phyloP scores from a whole-genome alignment of 2,888 invertebrate genomes.

The Andrena bucephala region DNA sequence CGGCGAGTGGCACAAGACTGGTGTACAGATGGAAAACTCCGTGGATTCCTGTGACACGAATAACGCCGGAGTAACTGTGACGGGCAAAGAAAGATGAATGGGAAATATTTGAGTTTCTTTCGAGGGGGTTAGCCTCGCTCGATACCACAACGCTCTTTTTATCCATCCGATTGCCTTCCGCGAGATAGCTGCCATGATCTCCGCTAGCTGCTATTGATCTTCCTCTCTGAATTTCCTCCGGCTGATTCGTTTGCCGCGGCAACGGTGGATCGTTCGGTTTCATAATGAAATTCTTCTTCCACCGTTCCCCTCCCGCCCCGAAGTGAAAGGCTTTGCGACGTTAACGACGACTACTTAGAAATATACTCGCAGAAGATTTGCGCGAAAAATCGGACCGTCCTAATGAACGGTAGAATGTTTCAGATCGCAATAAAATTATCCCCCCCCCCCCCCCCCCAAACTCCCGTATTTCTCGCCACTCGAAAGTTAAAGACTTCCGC shows the following conservation, averaged over 20 bases:
- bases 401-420: not conserved
- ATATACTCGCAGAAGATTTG: no score
- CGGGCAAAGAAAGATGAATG: constrained; percentile 20
- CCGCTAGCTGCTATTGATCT: constrained; percentile 8
- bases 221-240: no score
- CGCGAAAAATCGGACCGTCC: no score
- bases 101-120: constrained; percentile 57
- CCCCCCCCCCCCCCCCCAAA: no score
- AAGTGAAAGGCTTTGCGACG: no score
- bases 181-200: constrained; percentile 64
- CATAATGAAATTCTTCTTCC: constrained; percentile 25
- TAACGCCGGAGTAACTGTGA: constrained; percentile 13
- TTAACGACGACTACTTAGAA: no score
- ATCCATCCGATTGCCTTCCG: constrained; percentile 72
- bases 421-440: constrained; percentile 4
- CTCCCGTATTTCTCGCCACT: not conserved
- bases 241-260: no score
- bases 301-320: not conserved
- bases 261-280: no score
- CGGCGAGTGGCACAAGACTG: not conserved
- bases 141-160: constrained; percentile 67
- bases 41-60: not conserved
- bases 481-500: constrained; percentile 19
- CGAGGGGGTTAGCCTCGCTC: constrained; percentile 56
- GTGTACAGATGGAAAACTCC: not conserved